Conservation (phyloP, 2,888 invertebrate species). For the Hyles lineata region DNA sequence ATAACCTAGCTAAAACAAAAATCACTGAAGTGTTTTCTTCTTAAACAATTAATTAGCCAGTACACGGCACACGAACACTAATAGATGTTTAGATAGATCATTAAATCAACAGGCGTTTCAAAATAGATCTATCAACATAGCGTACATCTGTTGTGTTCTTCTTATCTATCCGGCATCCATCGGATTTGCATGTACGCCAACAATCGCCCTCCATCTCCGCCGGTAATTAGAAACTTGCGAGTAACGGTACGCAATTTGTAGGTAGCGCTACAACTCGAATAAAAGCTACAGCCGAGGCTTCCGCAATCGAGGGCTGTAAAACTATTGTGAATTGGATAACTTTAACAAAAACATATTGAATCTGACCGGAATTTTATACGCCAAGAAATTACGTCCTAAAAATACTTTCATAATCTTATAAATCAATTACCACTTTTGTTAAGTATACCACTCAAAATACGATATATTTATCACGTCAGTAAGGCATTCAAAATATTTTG, state of each 20-base stretch:
- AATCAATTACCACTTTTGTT: neutral
- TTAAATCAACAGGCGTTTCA: conserved; percentile 23
- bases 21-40: conserved; percentile 36
- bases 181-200: conserved; percentile 75
- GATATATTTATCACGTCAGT: neutral
- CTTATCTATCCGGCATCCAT: conserved; percentile 64
- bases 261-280: conserved; percentile 53
- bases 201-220: conserved; percentile 75
- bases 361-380: neutral
- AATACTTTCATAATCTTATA: neutral
- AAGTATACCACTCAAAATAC: neutral
- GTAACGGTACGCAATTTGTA: conserved; percentile 74
- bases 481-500: conserved; percentile 8
- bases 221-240: conserved; percentile 79
- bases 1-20: conserved; percentile 9
- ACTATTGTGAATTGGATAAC: conserved; percentile 9
- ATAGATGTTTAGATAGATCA: neutral
- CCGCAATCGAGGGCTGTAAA: neutral
- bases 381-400: neutral
- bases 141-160: conserved; percentile 28
- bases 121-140: conserved; percentile 30
- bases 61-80: neutral
- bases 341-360: neutral
- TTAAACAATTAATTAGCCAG: conserved; percentile 54
- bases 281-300: conserved; percentile 48